phyloP scores from a whole-genome alignment of 2,113 vertebrate species.

The Forbesichthys agassizii region DNA sequence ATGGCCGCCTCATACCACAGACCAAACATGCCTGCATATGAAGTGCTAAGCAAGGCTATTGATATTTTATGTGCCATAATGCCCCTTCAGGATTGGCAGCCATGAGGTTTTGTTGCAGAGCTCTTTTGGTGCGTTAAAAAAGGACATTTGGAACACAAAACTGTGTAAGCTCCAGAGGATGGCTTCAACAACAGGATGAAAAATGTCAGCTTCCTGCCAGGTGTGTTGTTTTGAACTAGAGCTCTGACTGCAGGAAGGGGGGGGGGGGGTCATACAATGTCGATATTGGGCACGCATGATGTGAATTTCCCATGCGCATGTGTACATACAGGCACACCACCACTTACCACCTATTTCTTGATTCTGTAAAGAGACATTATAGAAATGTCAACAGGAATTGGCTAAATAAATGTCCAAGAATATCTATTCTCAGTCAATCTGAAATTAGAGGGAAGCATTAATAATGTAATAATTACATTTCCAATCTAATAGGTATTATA shows the following conservation, averaged over 20 bases:
- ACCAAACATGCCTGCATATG: neutral
- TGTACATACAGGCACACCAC: neutral
- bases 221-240: neutral
- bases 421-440: neutral
- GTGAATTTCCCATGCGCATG: neutral
- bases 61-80: neutral
- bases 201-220: neutral
- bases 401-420: neutral
- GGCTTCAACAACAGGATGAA: neutral
- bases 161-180: neutral
- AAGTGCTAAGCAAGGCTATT: neutral
- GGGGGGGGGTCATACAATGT: neutral
- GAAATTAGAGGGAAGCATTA: neutral
- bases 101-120: neutral
- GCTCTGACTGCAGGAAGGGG: neutral
- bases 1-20: neutral
- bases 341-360: neutral
- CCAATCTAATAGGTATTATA: neutral
- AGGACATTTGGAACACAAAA: conserved; percentile 7
- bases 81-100: neutral
- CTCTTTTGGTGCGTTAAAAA: neutral
- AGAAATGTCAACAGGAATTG: neutral
- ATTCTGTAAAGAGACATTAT: neutral
- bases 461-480: neutral
- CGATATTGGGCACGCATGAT: neutral